Conservation (phyloP, 2,797 vertebrate genomes). For the Hippocampus kuda region DNA sequence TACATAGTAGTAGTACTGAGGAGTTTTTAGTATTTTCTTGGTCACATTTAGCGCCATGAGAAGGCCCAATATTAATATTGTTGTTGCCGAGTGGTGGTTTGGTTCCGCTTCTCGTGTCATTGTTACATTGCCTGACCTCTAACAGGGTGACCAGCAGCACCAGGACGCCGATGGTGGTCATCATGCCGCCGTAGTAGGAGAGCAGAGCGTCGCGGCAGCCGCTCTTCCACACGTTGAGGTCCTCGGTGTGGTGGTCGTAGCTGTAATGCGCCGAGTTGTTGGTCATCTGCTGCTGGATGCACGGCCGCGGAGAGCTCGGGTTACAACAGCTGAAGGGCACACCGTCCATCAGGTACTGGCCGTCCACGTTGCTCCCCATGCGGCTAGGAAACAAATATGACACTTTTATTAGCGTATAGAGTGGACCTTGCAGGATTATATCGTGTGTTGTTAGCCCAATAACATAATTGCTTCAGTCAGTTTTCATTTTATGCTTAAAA, state of each 20-base stretch:
- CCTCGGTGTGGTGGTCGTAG: conserved; percentile 93
- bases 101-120: not conserved
- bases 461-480: no score
- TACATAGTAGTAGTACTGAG: not conserved
- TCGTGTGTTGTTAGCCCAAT: no score
- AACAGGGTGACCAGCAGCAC: conserved; percentile 78
- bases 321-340: conserved; percentile 99
- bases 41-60: not conserved
- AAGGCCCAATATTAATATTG: not conserved
- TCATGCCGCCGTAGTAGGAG: conserved; percentile 84
- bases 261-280: conserved; percentile 98
- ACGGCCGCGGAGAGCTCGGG: conserved; percentile 88
- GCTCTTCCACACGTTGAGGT: conserved; percentile 87
- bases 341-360: conserved; percentile 88
- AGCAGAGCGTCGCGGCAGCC: conserved; percentile 85
- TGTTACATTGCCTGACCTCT: conserved; percentile 70
- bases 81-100: not conserved
- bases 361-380: conserved; percentile 93
- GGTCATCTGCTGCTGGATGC: conserved; percentile 91
- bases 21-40: not conserved
- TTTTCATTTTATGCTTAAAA: no score
- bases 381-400: conserved; percentile 63
- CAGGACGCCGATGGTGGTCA: conserved; percentile 79
- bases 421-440: no score
- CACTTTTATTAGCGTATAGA: not conserved